These are phyloP conservation scores for Pedionomus torquatus DNA, from an alignment of 2,113 vertebrate species.

Conservation along the genomic window DNA sequence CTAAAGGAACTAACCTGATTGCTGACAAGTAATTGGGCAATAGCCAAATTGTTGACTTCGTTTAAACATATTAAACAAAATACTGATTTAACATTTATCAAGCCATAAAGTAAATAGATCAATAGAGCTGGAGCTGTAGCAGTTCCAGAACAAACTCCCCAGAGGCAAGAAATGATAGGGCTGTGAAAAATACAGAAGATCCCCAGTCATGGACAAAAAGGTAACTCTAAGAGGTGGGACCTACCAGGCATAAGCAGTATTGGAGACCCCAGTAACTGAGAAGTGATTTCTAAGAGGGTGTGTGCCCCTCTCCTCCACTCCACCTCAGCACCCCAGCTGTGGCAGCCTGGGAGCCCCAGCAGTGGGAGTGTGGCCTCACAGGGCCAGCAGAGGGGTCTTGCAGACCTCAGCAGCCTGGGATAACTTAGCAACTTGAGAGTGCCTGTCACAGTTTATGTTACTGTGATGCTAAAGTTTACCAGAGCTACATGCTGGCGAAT, in stretches of 20 bases:
- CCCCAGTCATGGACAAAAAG: not conserved
- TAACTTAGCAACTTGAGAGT: not conserved
- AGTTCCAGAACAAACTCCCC: not conserved
- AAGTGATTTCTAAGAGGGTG: not conserved
- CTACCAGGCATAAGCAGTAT: not conserved
- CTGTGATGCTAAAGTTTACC: not conserved
- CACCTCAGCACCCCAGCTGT: rapidly evolving
- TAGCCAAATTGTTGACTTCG: not conserved
- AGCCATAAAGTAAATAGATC: not conserved
- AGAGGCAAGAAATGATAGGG: rapidly evolving
- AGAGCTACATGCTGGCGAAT: not conserved
- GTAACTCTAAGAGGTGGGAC: not conserved
- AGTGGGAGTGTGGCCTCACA: rapidly evolving
- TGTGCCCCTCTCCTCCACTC: not conserved
- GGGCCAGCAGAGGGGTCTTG: not conserved
- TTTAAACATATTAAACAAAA: not conserved
- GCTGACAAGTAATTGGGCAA: not conserved
- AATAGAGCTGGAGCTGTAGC: not conserved
- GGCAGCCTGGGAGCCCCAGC: not conserved
- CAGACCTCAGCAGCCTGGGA: not conserved
- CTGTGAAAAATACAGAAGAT: not conserved
- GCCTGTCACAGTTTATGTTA: not conserved
- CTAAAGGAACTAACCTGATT: not conserved
- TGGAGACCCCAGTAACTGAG: not conserved
- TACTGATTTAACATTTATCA: not conserved